Evolutionary conservation across 2,888 invertebrate species (phyloP).

Genomic region (Catocala sponsa): DNA sequence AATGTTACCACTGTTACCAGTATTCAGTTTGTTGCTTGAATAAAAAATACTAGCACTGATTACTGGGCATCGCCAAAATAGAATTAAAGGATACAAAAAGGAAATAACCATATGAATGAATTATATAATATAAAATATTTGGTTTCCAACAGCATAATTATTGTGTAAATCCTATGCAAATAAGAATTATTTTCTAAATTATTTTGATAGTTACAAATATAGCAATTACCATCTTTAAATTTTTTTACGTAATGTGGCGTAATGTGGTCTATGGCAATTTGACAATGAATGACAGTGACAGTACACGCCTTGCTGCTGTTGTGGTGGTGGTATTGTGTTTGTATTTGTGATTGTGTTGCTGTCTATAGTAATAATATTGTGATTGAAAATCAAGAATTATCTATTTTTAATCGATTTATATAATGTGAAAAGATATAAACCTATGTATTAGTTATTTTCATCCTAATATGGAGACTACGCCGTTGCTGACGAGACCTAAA

Average conservation of each 20-base stretch:
- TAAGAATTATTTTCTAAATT: too few species aligned
- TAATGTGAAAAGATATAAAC: slow-evolving; percentile 37
- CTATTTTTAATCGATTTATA: slow-evolving; percentile 18
- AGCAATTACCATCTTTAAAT: not conserved
- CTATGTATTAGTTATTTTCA: slow-evolving; percentile 24
- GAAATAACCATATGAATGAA: too few species aligned
- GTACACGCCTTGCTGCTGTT: slow-evolving; percentile 36
- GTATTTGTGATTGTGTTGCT: slow-evolving; percentile 21
- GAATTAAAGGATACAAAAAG: too few species aligned
- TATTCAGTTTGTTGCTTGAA: not conserved
- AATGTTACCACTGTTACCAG: slow-evolving; percentile 62
- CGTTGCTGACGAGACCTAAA: slow-evolving; percentile 75
- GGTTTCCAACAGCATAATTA: too few species aligned
- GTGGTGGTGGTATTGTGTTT: slow-evolving; percentile 41
- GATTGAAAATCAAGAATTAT: slow-evolving; percentile 21
- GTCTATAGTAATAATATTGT: slow-evolving; percentile 23
- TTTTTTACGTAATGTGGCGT: too few species aligned
- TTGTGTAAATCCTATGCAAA: too few species aligned
- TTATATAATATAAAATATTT: too few species aligned
- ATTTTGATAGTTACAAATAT: too few species aligned
- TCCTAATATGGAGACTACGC: slow-evolving; percentile 79
- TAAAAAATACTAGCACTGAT: too few species aligned
- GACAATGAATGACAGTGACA: slow-evolving; percentile 29
- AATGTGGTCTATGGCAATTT: slow-evolving; percentile 1
- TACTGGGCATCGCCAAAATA: too few species aligned